Evolutionary conservation across 1,140 invertebrate genomes (phyloP).

Genomic region (Papilio polytes): DNA sequence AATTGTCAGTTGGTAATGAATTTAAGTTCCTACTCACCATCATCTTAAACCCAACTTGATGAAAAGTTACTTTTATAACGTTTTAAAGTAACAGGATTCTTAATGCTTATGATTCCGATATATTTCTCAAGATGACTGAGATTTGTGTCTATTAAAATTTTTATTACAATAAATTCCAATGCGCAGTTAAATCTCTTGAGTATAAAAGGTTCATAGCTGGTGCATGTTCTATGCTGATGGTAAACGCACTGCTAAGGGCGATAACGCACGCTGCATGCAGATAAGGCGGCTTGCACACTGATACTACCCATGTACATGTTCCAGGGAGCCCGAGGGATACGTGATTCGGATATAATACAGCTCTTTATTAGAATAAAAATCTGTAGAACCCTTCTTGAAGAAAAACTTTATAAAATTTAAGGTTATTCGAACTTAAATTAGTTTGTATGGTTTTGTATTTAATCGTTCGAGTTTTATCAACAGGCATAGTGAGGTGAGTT

Average conservation of each 20-base stretch:
- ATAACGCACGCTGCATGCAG: slow-evolving; percentile 36
- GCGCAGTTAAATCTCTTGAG: neutral
- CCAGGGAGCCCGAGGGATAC: slow-evolving; percentile 6
- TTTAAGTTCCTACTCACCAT: neutral
- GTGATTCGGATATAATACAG: slow-evolving; percentile 20
- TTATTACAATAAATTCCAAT: neutral
- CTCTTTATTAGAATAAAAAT: neutral
- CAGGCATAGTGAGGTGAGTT: neutral
- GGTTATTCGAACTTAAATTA: neutral
- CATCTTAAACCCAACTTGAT: too few relatives aligned
- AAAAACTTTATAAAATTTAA: neutral
- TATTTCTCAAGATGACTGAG: neutral
- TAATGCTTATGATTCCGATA: neutral
- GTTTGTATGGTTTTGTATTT: neutral
- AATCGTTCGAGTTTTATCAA: neutral
- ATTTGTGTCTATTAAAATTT: neutral
- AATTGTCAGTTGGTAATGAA: neutral
- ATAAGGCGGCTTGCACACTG: slow-evolving; percentile 33
- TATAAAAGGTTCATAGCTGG: neutral
- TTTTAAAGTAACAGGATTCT: too few relatives aligned
- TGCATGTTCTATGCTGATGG: neutral
- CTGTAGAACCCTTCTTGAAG: neutral
- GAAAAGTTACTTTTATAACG: too few relatives aligned
- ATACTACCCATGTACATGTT: neutral
- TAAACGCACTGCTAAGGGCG: slow-evolving; percentile 32